phyloP scores from a whole-genome alignment of 1,140 invertebrate genomes.

The Drosophila bifasciata region DNA sequence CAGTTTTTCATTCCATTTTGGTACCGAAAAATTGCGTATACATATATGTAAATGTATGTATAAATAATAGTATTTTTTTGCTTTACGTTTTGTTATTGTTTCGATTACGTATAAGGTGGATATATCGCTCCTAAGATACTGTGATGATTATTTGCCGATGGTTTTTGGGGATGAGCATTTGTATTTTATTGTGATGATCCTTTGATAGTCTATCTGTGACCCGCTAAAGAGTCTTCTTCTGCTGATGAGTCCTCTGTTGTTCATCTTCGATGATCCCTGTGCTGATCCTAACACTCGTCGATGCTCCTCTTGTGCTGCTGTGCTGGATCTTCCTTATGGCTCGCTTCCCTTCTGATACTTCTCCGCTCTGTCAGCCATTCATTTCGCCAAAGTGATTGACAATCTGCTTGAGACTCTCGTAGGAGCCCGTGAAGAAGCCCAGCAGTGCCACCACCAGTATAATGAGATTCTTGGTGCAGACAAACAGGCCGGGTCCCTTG shows the following conservation, averaged over 20 bases:
- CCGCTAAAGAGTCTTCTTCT: neutral
- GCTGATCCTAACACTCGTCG: too few relatives aligned
- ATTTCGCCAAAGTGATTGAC: constrained; percentile 81
- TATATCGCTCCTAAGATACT: constrained; percentile 2
- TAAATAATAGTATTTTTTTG: neutral
- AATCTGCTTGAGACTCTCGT: constrained; percentile 88
- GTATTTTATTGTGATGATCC: neutral
- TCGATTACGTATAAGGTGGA: too few relatives aligned
- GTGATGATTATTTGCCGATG: neutral
- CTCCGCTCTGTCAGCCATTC: neutral
- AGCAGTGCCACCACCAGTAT: constrained; percentile 88
- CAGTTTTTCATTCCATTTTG: neutral
- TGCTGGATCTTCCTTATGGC: too few relatives aligned
- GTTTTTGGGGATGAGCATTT: neutral
- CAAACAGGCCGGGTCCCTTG: constrained; percentile 82
- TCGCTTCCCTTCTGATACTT: neutral
- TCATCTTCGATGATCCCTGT: too few relatives aligned
- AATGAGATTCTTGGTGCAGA: constrained; percentile 86
- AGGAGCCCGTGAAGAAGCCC: constrained; percentile 90
- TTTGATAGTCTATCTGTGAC: neutral
- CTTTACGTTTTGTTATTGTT: too few relatives aligned
- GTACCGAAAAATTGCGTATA: constrained; percentile 23
- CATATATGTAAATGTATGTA: constrained; percentile 11
- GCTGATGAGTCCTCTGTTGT: too few relatives aligned
- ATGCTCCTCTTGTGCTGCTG: too few relatives aligned